These are phyloP conservation scores for Heliocidaris erythrogramma DNA, from an alignment of 35 echinoderm and acorn worm genomes.

Conservation along the genomic window DNA sequence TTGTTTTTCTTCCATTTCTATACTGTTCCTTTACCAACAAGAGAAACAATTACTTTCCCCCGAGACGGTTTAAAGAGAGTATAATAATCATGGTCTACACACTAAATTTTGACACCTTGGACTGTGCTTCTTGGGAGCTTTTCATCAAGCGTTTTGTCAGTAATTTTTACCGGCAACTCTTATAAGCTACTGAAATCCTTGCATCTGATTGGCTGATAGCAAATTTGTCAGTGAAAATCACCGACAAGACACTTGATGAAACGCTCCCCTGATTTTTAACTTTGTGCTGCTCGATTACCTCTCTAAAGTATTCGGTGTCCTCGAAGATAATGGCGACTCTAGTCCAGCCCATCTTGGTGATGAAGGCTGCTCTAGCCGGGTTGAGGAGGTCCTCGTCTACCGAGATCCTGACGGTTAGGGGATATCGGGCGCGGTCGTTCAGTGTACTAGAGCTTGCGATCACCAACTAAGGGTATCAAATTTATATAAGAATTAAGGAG, in stretches of 20 bases:
- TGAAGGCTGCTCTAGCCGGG: slow-evolving; percentile 49
- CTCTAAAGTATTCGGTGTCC: slow-evolving; percentile 62
- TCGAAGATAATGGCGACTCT: slow-evolving; percentile 57
- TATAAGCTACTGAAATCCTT: too few relatives aligned
- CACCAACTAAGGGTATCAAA: slow-evolving; percentile 21
- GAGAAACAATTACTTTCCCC: background rate
- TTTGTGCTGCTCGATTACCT: slow-evolving; percentile 27
- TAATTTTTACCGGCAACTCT: too few relatives aligned
- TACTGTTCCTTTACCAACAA: background rate
- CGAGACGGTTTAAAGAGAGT: background rate
- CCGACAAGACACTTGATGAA: too few relatives aligned
- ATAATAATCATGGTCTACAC: background rate
- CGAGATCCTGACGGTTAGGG: slow-evolving; percentile 48
- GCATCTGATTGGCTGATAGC: too few relatives aligned
- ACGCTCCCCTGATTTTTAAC: background rate
- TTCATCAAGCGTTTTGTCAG: too few relatives aligned
- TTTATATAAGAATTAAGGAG: too few relatives aligned
- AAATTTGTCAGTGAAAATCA: too few relatives aligned
- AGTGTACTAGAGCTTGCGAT: slow-evolving; percentile 46
- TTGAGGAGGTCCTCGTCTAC: slow-evolving; percentile 60
- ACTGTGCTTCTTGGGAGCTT: background rate
- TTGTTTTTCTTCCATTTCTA: background rate
- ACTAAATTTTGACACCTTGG: background rate
- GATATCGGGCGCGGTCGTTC: slow-evolving; percentile 51
- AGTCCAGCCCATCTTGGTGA: slow-evolving; percentile 58